Evolutionary conservation across 2,888 invertebrate genomes (phyloP).

Genomic region (Rotaria macrura): DNA sequence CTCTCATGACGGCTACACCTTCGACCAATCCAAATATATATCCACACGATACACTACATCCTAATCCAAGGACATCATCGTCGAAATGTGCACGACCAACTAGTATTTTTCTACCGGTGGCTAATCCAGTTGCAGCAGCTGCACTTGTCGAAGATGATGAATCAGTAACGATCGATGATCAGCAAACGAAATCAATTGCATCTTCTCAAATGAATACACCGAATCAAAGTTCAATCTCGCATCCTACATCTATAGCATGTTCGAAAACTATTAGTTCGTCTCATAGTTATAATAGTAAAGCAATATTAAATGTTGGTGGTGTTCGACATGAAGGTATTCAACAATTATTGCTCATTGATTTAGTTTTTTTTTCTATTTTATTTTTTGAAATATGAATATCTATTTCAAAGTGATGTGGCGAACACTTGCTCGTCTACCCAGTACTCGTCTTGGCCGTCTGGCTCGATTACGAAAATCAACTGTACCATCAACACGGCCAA

Average conservation of each 20-base stretch:
- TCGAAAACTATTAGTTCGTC: not conserved
- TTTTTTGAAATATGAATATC: not conserved
- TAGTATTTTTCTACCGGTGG: not conserved
- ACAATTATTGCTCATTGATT: too few relatives aligned
- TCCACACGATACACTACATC: not conserved
- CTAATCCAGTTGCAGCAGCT: not conserved
- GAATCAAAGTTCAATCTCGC: not conserved
- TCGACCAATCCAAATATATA: not conserved
- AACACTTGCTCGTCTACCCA: slow-evolving; percentile 85
- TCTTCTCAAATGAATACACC: not conserved
- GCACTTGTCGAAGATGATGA: slow-evolving; percentile 6
- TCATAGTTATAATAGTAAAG: slow-evolving; percentile 53
- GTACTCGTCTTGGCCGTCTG: slow-evolving; percentile 80
- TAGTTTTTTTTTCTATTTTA: not conserved
- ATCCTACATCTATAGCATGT: not conserved
- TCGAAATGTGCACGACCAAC: not conserved
- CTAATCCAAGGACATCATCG: not conserved
- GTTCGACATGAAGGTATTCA: slow-evolving; percentile 69
- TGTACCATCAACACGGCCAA: not conserved
- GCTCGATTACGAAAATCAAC: slow-evolving; percentile 37
- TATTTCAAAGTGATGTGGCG: slow-evolving; percentile 65
- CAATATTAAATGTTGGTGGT: slow-evolving; percentile 87
- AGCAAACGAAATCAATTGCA: not conserved
- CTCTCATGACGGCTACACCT: not conserved
- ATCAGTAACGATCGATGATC: not conserved